These are phyloP conservation scores for Petrocephalus microphthalmus DNA, from an alignment of 2,113 vertebrate genomes.

Conservation along the genomic window DNA sequence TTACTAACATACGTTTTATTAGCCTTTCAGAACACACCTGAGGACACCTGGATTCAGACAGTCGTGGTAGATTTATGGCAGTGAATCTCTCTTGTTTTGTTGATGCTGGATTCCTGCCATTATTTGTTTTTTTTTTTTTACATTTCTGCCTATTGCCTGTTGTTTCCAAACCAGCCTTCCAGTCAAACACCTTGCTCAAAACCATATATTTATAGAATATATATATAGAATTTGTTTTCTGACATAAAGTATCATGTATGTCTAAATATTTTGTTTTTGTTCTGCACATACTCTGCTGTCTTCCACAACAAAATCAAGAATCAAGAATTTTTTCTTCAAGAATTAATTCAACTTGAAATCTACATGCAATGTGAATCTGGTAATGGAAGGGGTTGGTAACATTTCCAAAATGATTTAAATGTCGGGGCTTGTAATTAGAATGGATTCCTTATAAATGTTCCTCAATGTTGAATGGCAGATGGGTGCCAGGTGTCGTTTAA, in stretches of 20 bases:
- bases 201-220: conserved; percentile 40
- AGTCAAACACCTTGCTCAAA: conserved; percentile 44
- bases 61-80: conserved; percentile 53
- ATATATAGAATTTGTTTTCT: neutral
- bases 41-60: conserved; percentile 63
- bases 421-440: neutral
- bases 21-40: conserved; percentile 50
- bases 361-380: neutral
- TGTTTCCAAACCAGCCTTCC: conserved; percentile 49
- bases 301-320: neutral
- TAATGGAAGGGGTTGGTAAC: neutral
- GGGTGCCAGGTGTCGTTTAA: neutral
- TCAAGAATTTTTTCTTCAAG: neutral
- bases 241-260: neutral
- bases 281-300: neutral
- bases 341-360: neutral
- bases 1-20: conserved; percentile 58
- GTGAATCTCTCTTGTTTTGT: conserved; percentile 34
- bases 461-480: neutral
- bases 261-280: neutral
- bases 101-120: conserved; percentile 52
- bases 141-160: conserved; percentile 48
- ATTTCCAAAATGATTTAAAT: neutral
- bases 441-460: neutral
- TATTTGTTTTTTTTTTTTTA: conserved; percentile 30